These are phyloP conservation scores for Willisornis vidua DNA, from an alignment of 2,113 vertebrate species.

Conservation along the genomic window DNA sequence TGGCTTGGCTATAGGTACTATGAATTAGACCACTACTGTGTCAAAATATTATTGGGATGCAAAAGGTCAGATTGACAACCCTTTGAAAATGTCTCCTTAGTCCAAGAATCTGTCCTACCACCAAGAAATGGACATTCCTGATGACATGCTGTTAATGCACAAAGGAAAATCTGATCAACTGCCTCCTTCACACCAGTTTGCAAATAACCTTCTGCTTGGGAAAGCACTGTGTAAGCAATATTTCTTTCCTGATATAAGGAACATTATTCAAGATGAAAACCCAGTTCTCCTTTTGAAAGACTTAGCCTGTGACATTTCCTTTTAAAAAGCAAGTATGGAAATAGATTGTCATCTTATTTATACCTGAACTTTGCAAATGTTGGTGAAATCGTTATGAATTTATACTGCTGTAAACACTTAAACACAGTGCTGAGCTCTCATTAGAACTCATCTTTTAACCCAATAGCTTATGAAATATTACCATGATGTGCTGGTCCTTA, in stretches of 20 bases:
- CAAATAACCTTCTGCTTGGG: not conserved
- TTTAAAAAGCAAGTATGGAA: not conserved
- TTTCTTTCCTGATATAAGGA: not conserved
- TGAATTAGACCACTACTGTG: not conserved
- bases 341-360: not conserved
- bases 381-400: not conserved
- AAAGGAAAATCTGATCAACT: slow-evolving; percentile 32
- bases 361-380: not conserved
- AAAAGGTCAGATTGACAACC: slow-evolving; percentile 18
- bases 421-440: not conserved
- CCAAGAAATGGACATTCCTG: slow-evolving; percentile 42
- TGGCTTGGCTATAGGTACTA: not conserved
- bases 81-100: slow-evolving; percentile 11
- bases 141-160: slow-evolving; percentile 6
- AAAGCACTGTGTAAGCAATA: slow-evolving; percentile 1
- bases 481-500: not conserved
- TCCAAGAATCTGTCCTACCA: not conserved
- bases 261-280: not conserved
- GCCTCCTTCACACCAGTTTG: not conserved
- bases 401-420: not conserved
- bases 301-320: not conserved
- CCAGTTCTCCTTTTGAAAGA: not conserved
- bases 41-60: not conserved
- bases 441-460: not conserved
- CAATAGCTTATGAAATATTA: not conserved